phyloP scores from a whole-genome alignment of 1,140 invertebrate species.

The Drosophila repletoides region DNA sequence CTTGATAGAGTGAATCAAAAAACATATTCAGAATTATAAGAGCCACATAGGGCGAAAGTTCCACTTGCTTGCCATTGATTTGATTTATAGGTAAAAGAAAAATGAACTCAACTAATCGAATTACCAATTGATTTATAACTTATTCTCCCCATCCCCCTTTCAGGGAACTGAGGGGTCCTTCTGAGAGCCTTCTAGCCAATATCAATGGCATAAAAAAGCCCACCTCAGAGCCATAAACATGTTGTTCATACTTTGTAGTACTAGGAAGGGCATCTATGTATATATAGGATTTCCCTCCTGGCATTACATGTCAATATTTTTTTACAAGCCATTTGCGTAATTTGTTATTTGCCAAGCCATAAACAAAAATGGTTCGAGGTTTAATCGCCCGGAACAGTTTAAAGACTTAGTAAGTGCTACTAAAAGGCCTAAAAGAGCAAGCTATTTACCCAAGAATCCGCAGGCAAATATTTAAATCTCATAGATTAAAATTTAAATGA shows the following conservation, averaged over 20 bases:
- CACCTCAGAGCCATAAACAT: constrained; percentile 36
- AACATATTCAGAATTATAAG: too few relatives aligned
- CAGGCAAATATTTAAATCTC: constrained; percentile 1
- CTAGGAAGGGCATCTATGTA: neutral
- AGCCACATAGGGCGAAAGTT: neutral
- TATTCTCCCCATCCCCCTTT: neutral
- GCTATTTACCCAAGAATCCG: neutral
- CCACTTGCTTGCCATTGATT: neutral
- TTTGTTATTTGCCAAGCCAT: constrained; percentile 46
- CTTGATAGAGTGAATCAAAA: too few relatives aligned
- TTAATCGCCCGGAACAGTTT: constrained; percentile 43
- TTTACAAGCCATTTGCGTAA: constrained; percentile 50
- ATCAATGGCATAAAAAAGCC: constrained; percentile 1
- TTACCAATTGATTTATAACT: constrained; percentile 42
- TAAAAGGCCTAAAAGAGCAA: neutral
- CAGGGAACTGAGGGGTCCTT: neutral
- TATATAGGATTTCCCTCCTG: neutral
- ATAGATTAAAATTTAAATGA: constrained; percentile 36
- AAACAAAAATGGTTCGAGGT: constrained; percentile 29
- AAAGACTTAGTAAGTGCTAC: constrained; percentile 40
- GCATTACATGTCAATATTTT: constrained; percentile 39
- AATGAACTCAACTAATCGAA: constrained; percentile 13
- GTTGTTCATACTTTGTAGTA: constrained; percentile 24
- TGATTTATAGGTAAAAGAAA: constrained; percentile 22
- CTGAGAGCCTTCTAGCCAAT: neutral